These are phyloP conservation scores for Donacobius atricapilla DNA, from an alignment of 2,113 vertebrate species.

Conservation along the genomic window DNA sequence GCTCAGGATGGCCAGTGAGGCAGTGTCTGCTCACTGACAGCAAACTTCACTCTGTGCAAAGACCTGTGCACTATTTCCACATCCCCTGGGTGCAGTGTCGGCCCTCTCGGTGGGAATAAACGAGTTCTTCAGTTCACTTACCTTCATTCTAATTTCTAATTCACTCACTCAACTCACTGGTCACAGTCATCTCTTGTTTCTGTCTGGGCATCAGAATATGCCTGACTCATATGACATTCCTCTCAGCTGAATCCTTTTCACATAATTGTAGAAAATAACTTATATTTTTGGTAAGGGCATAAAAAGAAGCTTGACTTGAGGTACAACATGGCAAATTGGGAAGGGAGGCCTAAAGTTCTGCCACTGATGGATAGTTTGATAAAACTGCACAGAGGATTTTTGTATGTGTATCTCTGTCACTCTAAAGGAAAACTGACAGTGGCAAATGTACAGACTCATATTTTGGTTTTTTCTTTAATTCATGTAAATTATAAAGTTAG, in stretches of 20 bases:
- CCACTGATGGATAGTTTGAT: background rate
- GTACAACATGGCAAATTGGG: background rate
- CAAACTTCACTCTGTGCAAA: background rate
- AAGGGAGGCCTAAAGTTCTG: background rate
- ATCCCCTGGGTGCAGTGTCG: background rate
- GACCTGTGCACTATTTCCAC: background rate
- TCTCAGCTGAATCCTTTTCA: background rate
- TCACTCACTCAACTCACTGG: background rate
- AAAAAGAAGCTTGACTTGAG: background rate
- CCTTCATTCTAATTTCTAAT: background rate
- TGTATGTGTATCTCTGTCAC: background rate
- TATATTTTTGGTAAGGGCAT: background rate
- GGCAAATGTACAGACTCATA: background rate
- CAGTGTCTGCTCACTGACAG: background rate
- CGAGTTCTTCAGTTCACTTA: background rate
- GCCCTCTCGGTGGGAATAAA: background rate
- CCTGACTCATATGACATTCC: background rate
- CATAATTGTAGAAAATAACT: background rate
- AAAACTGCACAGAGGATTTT: background rate
- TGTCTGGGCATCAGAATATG: background rate
- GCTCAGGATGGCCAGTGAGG: background rate
- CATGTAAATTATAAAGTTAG: background rate
- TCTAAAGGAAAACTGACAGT: background rate
- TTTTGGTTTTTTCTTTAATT: background rate
- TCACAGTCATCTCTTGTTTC: background rate